Conservation (phyloP, 2,888 invertebrate species). For the Barypeithes pellucidus region DNA sequence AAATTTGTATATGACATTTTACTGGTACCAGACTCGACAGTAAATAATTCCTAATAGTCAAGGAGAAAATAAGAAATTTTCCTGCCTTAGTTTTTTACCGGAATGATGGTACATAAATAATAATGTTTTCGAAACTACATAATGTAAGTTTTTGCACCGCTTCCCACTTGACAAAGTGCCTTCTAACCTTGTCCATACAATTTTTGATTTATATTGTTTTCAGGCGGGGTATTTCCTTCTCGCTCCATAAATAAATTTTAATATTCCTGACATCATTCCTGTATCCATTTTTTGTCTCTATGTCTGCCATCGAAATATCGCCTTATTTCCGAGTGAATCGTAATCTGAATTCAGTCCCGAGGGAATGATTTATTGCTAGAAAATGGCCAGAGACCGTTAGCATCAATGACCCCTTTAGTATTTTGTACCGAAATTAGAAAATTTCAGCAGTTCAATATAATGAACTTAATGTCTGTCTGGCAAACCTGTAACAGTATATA, state of each 20-base stretch:
- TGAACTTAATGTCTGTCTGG: not conserved
- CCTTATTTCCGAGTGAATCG: not conserved
- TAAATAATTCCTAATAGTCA: no score
- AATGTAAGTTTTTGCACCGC: not conserved
- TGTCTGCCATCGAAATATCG: not conserved
- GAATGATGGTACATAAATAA: no score
- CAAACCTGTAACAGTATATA: no score
- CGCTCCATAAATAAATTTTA: not conserved
- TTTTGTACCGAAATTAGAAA: not conserved
- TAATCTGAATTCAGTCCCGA: not conserved
- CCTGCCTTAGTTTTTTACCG: no score
- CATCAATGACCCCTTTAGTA: not conserved
- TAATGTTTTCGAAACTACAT: no score
- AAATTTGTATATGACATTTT: no score
- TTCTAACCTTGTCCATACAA: not conserved
- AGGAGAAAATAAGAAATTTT: no score
- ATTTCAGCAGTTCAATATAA: not conserved
- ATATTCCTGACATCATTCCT: not conserved
- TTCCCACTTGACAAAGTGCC: not conserved
- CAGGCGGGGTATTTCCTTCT: not conserved
- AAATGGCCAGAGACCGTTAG: not conserved
- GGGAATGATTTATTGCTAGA: not conserved
- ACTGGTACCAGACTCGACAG: no score
- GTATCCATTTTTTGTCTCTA: slow-evolving; percentile 6
- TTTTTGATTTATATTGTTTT: slow-evolving; percentile 3